These are phyloP conservation scores for Tor tambroides DNA, from an alignment of 2,113 vertebrate species.

Conservation along the genomic window DNA sequence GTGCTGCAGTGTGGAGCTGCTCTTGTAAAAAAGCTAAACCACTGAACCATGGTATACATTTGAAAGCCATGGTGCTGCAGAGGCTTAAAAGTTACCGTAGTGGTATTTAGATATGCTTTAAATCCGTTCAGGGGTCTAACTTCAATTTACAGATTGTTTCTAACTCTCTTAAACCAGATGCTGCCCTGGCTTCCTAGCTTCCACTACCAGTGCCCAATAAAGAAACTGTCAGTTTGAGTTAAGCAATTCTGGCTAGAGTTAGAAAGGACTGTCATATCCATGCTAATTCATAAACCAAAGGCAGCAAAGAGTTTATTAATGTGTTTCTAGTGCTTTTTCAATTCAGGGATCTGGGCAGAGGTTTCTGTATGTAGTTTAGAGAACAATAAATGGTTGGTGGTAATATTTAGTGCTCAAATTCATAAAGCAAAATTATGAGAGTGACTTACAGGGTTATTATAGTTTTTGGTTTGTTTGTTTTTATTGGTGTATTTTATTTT, in stretches of 20 bases:
- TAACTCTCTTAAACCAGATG: slow-evolving; percentile 6
- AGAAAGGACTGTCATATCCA: slow-evolving; percentile 52
- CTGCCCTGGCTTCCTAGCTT: slow-evolving; percentile 23
- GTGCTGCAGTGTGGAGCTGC: no score
- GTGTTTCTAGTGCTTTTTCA: not conserved
- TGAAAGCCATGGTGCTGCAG: not conserved
- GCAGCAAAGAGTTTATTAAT: slow-evolving; percentile 41
- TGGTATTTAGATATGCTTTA: slow-evolving; percentile 29
- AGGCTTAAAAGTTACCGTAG: slow-evolving; percentile 3
- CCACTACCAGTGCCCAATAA: slow-evolving; percentile 52
- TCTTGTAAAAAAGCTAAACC: no score
- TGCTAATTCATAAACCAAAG: slow-evolving; percentile 56
- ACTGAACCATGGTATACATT: no score
- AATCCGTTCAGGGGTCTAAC: slow-evolving; percentile 4
- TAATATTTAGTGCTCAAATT: not conserved
- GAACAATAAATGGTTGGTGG: not conserved
- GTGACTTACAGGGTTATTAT: no score
- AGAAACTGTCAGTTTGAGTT: slow-evolving; percentile 60
- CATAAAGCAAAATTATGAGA: no score
- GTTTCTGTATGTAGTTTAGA: not conserved
- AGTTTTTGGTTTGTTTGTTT: no score
- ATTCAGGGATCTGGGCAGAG: not conserved
- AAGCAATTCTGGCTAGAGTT: slow-evolving; percentile 48
- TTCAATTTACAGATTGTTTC: slow-evolving; percentile 30
- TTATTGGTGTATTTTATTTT: no score